phyloP scores from a whole-genome alignment of 1,140 invertebrate genomes.

The Pantala flavescens region DNA sequence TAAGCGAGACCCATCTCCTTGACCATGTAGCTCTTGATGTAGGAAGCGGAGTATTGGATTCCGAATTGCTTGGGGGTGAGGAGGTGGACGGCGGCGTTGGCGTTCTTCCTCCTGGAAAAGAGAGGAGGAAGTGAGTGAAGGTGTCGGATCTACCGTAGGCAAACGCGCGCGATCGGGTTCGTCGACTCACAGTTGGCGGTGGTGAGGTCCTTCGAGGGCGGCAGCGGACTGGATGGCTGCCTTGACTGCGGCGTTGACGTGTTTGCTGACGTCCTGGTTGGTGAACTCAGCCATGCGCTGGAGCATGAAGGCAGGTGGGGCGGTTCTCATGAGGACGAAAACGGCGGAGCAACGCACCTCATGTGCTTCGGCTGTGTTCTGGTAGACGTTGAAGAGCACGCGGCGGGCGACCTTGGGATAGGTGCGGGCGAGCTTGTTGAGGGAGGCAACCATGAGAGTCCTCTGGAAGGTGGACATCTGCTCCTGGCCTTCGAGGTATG shows the following conservation, averaged over 20 bases:
- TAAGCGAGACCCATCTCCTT: constrained; percentile 37
- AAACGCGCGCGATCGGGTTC: background rate
- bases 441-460: constrained; percentile 43
- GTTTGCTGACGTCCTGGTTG: constrained; percentile 45
- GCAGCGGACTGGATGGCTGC: constrained; percentile 42
- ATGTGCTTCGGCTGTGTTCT: constrained; percentile 48
- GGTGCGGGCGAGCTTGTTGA: constrained; percentile 38
- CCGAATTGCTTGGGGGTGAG: constrained; percentile 43
- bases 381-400: constrained; percentile 52
- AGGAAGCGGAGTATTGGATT: constrained; percentile 39
- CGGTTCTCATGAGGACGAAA: constrained; percentile 41
- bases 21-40: constrained; percentile 32
- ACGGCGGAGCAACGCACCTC: constrained; percentile 54
- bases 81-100: constrained; percentile 40
- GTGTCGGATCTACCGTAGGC: background rate
- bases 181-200: constrained; percentile 24
- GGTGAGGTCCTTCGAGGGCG: constrained; percentile 26
- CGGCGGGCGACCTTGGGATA: constrained; percentile 40
- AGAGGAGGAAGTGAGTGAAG: background rate
- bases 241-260: constrained; percentile 51
- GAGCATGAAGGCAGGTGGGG: constrained; percentile 48
- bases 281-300: constrained; percentile 56
- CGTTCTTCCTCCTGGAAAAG: constrained; percentile 39
- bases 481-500: constrained; percentile 52
- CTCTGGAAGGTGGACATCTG: constrained; percentile 46